A percentile compares a stretch with the other conserved stretches of the same genome.
Conservation (phyloP, 2,113 vertebrate species). For the Fregetta grallaria region DNA sequence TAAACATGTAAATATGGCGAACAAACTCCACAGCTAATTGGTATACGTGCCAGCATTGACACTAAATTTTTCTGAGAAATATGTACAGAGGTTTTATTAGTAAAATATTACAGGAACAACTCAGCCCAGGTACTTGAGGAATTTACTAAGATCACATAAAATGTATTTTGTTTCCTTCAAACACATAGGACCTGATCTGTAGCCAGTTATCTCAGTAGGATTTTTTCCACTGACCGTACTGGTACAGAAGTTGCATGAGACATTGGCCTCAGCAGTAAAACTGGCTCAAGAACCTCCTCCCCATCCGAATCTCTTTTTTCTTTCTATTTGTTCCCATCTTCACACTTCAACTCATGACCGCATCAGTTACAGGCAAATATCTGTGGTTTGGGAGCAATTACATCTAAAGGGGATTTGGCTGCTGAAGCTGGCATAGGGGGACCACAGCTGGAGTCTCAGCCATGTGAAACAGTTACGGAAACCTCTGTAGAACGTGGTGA, state of each 20-base stretch:
- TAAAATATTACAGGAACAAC: background rate
- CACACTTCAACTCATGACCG: background rate
- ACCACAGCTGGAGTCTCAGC: background rate
- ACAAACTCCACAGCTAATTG: background rate
- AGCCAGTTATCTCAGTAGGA: background rate
- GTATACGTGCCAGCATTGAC: background rate
- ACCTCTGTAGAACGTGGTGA: background rate
- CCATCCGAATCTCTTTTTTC: background rate
- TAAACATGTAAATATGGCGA: background rate
- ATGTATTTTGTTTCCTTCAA: background rate
- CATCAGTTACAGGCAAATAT: background rate
- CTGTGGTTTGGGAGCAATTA: background rate
- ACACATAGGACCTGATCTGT: background rate
- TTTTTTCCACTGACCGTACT: background rate
- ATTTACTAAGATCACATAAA: slow-evolving; percentile 16
- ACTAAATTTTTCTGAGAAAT: background rate
- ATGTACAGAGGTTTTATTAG: background rate
- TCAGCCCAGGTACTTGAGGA: background rate
- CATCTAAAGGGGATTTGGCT: background rate
- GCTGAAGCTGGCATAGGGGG: background rate
- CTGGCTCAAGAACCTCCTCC: background rate
- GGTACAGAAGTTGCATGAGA: background rate
- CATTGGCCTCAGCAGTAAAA: background rate
- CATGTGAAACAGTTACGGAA: background rate
- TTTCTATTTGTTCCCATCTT: background rate